Base-by-base conservation (phyloP, 2,888 invertebrate genomes). In the Xestobium rufovillosum region DNA sequence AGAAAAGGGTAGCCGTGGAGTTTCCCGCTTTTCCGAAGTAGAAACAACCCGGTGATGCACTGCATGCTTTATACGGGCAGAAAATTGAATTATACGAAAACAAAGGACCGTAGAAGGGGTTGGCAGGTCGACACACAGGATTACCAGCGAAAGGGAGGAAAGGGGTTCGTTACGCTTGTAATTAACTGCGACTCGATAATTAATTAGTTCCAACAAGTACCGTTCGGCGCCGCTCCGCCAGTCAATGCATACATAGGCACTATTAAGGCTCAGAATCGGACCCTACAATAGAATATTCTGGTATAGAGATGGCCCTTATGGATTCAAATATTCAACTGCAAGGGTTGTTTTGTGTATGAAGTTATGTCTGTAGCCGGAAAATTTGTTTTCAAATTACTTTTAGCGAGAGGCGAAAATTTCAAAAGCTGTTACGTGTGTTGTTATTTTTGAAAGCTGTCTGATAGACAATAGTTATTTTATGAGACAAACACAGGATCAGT, bases 111-210 rank as follows among this genome's bases (percentile, higher is more conserved):
- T 15, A 28, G 36, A 11, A 38, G 29, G 32, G 27, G 27, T 12
- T 12, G 41, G 36, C 10, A 12, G 28, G 8, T 33, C 30, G 38
- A 29, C 34, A 13, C 34, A 27, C 32, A 33, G 31, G 31, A 30
- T n/a, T n/a, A n/a, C 36, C 32, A 43, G 33, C 33, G 42, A 42
- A 35, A 31, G 40, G 41, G 45, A 42, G 41, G 52, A 49, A 52
- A 46, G 55, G 59, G 55, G 52, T 57, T 57, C 53, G 59, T 60
- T 58, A 60, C 57, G 59, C 51, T 52, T 56, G 61, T 63, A 63
- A 63, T 63, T 63, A 63, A 63, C 62, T 61, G 53, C 58, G 60
- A 59, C 61, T 61, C 60, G 60, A 63, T 62, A 62, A 63, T 63
- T 63, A 63, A 63, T 63, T 63, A 63, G 63, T 63, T 63, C 59